phyloP scores from a whole-genome alignment of 1,140 invertebrate genomes.

The Drosophila serrata region DNA sequence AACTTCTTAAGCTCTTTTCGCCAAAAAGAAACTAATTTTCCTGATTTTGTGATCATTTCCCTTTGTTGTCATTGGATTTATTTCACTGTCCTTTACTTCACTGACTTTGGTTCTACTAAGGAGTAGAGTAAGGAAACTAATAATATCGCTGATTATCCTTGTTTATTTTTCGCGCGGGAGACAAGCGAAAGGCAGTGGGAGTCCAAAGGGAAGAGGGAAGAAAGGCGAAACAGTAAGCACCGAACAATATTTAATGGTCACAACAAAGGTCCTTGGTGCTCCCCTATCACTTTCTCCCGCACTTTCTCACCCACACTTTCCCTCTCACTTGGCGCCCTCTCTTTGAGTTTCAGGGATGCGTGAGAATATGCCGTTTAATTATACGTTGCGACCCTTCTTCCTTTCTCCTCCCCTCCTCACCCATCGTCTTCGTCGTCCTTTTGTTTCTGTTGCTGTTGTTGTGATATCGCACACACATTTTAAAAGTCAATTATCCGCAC shows the following conservation, averaged over 20 bases:
- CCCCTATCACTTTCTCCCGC: constrained; percentile 12
- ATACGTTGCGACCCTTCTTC: constrained; percentile 68
- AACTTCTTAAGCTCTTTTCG: not conserved
- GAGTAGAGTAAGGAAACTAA: constrained; percentile 7
- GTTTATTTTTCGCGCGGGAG: constrained; percentile 17
- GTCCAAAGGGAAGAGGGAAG: constrained; percentile 46
- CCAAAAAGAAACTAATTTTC: not conserved
- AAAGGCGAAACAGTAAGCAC: constrained; percentile 30
- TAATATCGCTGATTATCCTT: constrained; percentile 9
- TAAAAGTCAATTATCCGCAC: constrained; percentile 83
- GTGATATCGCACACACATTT: constrained; percentile 80
- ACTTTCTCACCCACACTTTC: constrained; percentile 6
- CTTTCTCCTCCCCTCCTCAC: constrained; percentile 2
- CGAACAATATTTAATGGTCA: constrained; percentile 53
- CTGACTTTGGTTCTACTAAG: not conserved
- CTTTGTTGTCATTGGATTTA: not conserved
- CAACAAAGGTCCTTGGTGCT: constrained; percentile 26
- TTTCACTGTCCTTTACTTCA: not conserved
- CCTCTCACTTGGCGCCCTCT: constrained; percentile 20
- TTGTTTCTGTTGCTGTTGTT: constrained; percentile 45
- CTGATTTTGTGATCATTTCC: constrained; percentile 9
- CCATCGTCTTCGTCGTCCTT: constrained; percentile 2
- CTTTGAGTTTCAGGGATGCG: constrained; percentile 61
- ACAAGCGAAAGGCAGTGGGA: not conserved
- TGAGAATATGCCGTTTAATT: constrained; percentile 84